These are phyloP conservation scores for Trichogramma evanescens DNA, from an alignment of 2,888 invertebrate genomes.

Conservation along the genomic window DNA sequence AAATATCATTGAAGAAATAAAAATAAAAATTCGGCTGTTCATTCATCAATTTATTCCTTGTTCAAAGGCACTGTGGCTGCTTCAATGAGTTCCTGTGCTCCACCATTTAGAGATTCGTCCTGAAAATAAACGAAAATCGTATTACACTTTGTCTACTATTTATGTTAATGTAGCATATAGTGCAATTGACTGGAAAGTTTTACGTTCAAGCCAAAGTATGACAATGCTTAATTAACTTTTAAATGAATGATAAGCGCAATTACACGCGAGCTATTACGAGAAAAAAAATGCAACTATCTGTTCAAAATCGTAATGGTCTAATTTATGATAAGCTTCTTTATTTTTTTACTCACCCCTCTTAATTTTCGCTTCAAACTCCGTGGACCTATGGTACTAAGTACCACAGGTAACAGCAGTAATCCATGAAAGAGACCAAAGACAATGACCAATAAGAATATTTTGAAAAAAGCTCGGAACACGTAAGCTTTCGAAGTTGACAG, in stretches of 20 bases:
- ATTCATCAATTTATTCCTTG: slow-evolving; percentile 15
- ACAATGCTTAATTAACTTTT: too few species aligned
- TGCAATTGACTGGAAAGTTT: too few species aligned
- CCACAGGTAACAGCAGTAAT: slow-evolving; percentile 65
- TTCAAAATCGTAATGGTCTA: too few species aligned
- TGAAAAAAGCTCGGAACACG: slow-evolving; percentile 69
- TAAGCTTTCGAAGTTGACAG: slow-evolving; percentile 67
- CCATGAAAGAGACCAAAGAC: slow-evolving; percentile 74
- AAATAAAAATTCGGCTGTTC: too few species aligned
- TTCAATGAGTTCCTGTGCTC: slow-evolving; percentile 9
- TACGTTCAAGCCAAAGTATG: too few species aligned
- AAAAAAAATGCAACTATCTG: too few species aligned
- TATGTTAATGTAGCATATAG: too few species aligned
- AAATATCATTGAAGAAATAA: slow-evolving; percentile 47
- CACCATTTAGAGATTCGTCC: slow-evolving; percentile 4
- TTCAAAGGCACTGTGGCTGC: slow-evolving; percentile 14
- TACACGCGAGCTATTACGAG: too few species aligned
- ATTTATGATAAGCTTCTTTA: too few species aligned
- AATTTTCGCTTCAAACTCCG: slow-evolving; percentile 26
- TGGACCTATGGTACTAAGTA: slow-evolving; percentile 69
- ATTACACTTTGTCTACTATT: too few species aligned
- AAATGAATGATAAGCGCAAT: too few species aligned
- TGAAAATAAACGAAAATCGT: neutral
- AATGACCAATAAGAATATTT: slow-evolving; percentile 71
- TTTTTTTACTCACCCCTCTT: slow-evolving; percentile 1